phyloP scores from a whole-genome alignment of 2,888 invertebrate genomes.

The Seira sanloemensis region DNA sequence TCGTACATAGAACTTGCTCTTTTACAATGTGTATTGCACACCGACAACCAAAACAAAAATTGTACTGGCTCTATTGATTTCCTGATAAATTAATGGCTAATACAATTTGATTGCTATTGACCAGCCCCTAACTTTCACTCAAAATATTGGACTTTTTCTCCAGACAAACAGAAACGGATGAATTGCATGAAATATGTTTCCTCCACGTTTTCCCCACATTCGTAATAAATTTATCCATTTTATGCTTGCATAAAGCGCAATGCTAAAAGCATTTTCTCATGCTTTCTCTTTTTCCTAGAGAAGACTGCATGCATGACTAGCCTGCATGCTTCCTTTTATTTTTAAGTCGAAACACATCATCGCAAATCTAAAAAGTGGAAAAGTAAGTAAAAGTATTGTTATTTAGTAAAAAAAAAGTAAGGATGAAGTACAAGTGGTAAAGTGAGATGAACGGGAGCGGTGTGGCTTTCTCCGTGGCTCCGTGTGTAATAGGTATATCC shows the following conservation, averaged over 20 bases:
- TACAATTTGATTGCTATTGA: too few species aligned
- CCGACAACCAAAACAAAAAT: too few species aligned
- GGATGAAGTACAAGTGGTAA: conserved; percentile 5
- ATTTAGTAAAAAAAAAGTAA: conserved; percentile 23
- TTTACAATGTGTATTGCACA: too few species aligned
- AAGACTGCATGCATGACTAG: not conserved
- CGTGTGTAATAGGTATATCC: not conserved
- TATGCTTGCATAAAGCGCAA: not conserved
- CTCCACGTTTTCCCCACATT: not conserved
- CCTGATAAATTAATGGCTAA: too few species aligned
- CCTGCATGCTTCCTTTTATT: not conserved
- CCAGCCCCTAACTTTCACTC: too few species aligned
- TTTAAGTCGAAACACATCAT: conserved; percentile 4
- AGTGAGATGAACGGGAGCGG: conserved; percentile 4
- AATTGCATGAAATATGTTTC: not conserved
- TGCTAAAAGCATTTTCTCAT: not conserved
- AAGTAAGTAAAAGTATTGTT: conserved; percentile 32
- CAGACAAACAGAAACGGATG: too few species aligned
- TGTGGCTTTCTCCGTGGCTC: conserved; percentile 20
- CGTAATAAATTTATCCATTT: not conserved
- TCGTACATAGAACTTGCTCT: too few species aligned
- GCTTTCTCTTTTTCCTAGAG: not conserved
- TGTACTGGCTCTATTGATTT: too few species aligned
- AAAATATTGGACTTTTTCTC: too few species aligned
- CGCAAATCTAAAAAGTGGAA: conserved; percentile 28